phyloP scores from a whole-genome alignment of 2,888 invertebrate species.

The Hirudinaria manillensis region DNA sequence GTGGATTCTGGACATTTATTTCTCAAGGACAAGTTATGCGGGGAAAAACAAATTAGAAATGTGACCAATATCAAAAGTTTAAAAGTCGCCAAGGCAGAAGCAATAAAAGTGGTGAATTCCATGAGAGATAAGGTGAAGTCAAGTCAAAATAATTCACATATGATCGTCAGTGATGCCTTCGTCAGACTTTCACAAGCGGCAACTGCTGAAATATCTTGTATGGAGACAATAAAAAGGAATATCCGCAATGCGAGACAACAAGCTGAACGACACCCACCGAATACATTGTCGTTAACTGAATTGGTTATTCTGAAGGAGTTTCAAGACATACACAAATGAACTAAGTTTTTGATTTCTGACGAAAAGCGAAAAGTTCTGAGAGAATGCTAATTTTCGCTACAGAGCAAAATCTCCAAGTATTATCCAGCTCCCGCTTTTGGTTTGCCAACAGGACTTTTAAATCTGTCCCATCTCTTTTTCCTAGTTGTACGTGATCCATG shows the following conservation, averaged over 20 bases:
- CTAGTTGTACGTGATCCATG: too few species aligned
- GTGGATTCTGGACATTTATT: slow-evolving; percentile 4
- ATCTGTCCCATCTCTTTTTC: too few species aligned
- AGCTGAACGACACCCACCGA: not conserved
- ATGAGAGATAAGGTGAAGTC: not conserved
- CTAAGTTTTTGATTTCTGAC: too few species aligned
- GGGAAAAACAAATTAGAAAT: not conserved
- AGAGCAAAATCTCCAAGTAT: too few species aligned
- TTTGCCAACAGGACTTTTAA: too few species aligned
- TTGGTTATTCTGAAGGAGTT: not conserved
- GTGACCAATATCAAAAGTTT: not conserved
- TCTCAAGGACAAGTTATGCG: not conserved
- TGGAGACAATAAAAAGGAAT: slow-evolving; percentile 1
- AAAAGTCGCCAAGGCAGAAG: not conserved
- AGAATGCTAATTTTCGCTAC: too few species aligned
- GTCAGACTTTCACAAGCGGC: not conserved
- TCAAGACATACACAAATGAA: too few species aligned
- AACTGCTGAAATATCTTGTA: not conserved
- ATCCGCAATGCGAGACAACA: not conserved
- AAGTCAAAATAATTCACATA: not conserved
- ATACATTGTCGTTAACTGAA: not conserved
- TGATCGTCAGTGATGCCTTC: not conserved
- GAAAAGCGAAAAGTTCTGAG: too few species aligned
- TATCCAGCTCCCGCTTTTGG: too few species aligned
- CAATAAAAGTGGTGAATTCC: not conserved